Percentiles rank a stretch among this genome's conserved stretches.
phyloP scores from a whole-genome alignment of 1,140 invertebrate genomes.

The Ooceraea biroi region DNA sequence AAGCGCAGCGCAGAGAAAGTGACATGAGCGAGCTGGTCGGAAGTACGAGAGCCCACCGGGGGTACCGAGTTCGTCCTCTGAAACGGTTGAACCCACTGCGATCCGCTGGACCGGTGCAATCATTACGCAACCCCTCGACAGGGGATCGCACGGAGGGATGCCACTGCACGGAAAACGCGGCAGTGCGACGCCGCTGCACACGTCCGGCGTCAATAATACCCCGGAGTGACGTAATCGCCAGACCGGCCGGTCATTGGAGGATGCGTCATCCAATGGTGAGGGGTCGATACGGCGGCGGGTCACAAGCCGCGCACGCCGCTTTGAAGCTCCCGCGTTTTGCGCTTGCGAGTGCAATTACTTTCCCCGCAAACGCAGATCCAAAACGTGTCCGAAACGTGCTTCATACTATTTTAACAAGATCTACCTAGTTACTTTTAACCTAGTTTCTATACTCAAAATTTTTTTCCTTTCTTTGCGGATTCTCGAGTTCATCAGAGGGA shows the following conservation, averaged over 20 bases:
- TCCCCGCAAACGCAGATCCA: background rate
- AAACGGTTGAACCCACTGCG: constrained; percentile 11
- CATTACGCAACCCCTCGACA: constrained; percentile 44
- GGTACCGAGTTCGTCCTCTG: background rate
- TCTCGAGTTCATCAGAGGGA: background rate
- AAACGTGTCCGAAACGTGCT: background rate
- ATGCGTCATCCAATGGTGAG: constrained; percentile 83
- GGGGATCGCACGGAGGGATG: constrained; percentile 36
- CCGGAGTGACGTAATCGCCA: constrained; percentile 82
- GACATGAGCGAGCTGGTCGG: background rate
- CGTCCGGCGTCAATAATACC: constrained; percentile 83
- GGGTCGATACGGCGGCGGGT: constrained; percentile 81
- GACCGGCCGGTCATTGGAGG: constrained; percentile 83
- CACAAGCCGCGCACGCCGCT: constrained; percentile 15
- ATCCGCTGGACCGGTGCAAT: background rate
- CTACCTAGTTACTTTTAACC: background rate
- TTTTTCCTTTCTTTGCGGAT: background rate
- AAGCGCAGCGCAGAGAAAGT: background rate
- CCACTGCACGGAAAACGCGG: constrained; percentile 54
- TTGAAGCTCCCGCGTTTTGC: constrained; percentile 42
- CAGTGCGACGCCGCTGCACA: constrained; percentile 72
- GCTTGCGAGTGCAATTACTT: background rate
- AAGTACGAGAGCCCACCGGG: background rate
- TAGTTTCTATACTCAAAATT: background rate
- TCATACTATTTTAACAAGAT: background rate